Conservation (phyloP, 2,797 vertebrate genomes). For the Sylvia borin region DNA sequence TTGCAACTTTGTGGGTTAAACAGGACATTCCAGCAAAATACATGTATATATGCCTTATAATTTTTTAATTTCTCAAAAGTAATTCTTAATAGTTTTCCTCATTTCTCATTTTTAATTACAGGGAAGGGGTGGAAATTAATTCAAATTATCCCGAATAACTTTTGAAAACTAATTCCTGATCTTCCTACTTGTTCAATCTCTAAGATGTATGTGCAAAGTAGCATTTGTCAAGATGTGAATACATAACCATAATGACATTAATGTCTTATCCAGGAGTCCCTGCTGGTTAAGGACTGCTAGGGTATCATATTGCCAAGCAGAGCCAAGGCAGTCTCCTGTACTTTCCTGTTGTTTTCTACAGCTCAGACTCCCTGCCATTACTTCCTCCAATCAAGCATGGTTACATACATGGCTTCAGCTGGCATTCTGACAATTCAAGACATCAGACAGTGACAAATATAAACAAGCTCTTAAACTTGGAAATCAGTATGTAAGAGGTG, state of each 20-base stretch:
- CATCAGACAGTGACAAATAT: neutral
- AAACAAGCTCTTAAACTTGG: neutral
- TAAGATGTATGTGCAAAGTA: neutral
- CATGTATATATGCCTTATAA: neutral
- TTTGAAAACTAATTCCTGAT: neutral
- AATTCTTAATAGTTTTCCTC: neutral
- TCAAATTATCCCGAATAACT: neutral
- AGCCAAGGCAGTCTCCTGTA: neutral
- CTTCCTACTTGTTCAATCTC: accelerated
- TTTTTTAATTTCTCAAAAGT: neutral
- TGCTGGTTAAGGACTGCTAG: neutral
- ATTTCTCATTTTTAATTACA: neutral
- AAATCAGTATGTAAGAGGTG: neutral
- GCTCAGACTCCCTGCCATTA: neutral
- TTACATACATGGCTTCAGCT: neutral
- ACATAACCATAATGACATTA: neutral
- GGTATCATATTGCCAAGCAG: neutral
- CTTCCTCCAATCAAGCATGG: neutral
- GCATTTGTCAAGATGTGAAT: neutral
- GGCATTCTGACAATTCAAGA: neutral
- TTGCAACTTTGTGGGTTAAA: neutral
- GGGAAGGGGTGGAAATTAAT: neutral
- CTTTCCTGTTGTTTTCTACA: neutral
- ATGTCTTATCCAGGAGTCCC: neutral
- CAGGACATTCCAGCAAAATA: neutral